phyloP scores from a whole-genome alignment of 2,797 vertebrate genomes.

The Etheostoma nigrum region DNA sequence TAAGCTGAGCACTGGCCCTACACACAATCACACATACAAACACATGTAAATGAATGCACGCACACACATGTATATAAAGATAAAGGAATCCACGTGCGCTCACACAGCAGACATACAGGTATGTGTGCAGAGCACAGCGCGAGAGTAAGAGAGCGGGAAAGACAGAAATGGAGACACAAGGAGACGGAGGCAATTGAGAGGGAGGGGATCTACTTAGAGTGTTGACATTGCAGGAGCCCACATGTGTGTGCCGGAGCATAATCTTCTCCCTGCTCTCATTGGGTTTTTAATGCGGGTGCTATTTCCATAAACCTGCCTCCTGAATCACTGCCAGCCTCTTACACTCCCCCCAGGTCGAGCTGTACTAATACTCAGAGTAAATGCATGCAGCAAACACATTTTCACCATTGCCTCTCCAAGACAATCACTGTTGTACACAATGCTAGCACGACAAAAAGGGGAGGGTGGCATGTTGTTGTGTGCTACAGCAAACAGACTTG shows the following conservation, averaged over 20 bases:
- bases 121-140: constrained; percentile 29
- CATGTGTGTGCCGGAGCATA: constrained; percentile 75
- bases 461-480: constrained; percentile 43
- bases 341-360: constrained; percentile 68
- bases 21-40: constrained; percentile 29
- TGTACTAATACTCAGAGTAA: constrained; percentile 69
- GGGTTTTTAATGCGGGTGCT: constrained; percentile 80
- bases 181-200: constrained; percentile 65
- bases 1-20: constrained; percentile 30
- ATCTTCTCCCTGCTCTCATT: constrained; percentile 78
- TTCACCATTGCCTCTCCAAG: constrained; percentile 62
- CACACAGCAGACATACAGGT: constrained; percentile 42
- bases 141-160: constrained; percentile 35
- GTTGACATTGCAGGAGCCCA: constrained; percentile 79
- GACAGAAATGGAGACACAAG: constrained; percentile 56
- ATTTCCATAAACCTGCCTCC: constrained; percentile 83
- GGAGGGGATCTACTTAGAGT: constrained; percentile 78
- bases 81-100: constrained; percentile 20
- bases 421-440: constrained; percentile 72
- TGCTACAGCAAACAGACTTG: constrained; percentile 59
- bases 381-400: constrained; percentile 74
- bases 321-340: constrained; percentile 79
- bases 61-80: constrained; percentile 32
- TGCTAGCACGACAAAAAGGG: constrained; percentile 56
- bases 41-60: constrained; percentile 18